A percentile compares a stretch with the other conserved stretches of the same genome.
Conservation (phyloP, 2,888 invertebrate species). For the Polyommatus icarus region DNA sequence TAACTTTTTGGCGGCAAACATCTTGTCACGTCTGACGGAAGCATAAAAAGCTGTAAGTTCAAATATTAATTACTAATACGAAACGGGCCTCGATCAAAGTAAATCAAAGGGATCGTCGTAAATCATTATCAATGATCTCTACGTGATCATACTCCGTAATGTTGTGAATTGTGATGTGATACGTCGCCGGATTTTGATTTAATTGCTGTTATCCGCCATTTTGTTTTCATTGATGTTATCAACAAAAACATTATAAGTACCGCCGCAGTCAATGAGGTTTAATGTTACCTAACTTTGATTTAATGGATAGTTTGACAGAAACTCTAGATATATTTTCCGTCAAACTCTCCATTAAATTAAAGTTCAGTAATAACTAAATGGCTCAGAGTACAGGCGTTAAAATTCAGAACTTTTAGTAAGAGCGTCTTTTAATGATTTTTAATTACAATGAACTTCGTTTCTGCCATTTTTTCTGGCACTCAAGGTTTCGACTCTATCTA, state of each 20-base stretch:
- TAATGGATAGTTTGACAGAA: too few species aligned
- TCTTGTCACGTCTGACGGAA: constrained; percentile 1
- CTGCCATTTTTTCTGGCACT: too few species aligned
- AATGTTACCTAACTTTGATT: too few species aligned
- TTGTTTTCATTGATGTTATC: background rate
- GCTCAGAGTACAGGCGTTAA: too few species aligned
- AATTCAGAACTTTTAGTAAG: too few species aligned
- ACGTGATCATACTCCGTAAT: constrained; percentile 20
- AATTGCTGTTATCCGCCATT: constrained; percentile 1
- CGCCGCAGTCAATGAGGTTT: too few species aligned
- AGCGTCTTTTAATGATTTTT: too few species aligned
- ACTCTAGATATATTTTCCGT: too few species aligned
- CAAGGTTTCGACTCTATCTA: too few species aligned
- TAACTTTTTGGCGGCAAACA: background rate
- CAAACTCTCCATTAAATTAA: too few species aligned
- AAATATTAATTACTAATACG: constrained; percentile 1
- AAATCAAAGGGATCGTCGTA: constrained; percentile 1
- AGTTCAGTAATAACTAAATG: too few species aligned
- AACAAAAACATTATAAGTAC: background rate
- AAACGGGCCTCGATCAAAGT: background rate
- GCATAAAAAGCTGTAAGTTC: constrained; percentile 6
- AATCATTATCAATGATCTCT: constrained; percentile 12
- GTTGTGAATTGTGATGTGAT: background rate
- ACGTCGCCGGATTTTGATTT: background rate
- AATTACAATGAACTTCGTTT: too few species aligned